Percentiles rank a stretch among this genome's conserved stretches.
phyloP scores from a whole-genome alignment of 1,140 invertebrate species.

The Centruroides vittatus region DNA sequence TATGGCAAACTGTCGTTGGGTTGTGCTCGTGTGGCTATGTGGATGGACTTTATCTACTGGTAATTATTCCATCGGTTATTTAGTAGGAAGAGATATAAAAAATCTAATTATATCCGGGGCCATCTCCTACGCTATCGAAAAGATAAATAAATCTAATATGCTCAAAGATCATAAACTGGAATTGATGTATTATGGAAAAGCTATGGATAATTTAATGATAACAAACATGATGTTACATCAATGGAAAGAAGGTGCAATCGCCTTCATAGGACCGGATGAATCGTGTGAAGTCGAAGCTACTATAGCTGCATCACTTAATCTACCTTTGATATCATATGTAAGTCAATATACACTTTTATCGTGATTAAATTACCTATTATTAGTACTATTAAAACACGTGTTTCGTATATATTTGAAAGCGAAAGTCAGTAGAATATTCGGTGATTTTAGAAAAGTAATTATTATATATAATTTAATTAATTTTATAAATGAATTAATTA shows the following conservation, averaged over 20 bases:
- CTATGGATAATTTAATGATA: conserved; percentile 63
- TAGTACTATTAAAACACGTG: too few relatives aligned
- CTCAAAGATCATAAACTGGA: conserved; percentile 61
- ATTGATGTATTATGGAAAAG: conserved; percentile 74
- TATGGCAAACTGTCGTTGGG: too few relatives aligned
- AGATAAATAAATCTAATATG: conserved; percentile 62
- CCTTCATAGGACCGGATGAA: conserved; percentile 90
- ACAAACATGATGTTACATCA: conserved; percentile 78
- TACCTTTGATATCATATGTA: conserved; percentile 97
- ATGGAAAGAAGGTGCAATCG: conserved; percentile 73
- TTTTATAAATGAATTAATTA: too few relatives aligned
- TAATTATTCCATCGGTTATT: conserved; percentile 9
- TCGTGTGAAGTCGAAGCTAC: conserved; percentile 86
- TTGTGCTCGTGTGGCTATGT: neutral
- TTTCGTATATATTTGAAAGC: too few relatives aligned
- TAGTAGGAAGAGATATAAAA: conserved; percentile 31
- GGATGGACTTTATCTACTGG: neutral
- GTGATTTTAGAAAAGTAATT: too few relatives aligned
- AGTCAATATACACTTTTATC: conserved; percentile 33
- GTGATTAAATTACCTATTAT: too few relatives aligned
- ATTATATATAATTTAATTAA: too few relatives aligned
- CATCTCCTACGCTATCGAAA: conserved; percentile 56
- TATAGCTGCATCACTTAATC: conserved; percentile 79
- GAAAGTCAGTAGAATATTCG: too few relatives aligned
- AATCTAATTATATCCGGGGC: conserved; percentile 84